phyloP scores from a whole-genome alignment of 2,888 invertebrate genomes.

The Plebejus anna region DNA sequence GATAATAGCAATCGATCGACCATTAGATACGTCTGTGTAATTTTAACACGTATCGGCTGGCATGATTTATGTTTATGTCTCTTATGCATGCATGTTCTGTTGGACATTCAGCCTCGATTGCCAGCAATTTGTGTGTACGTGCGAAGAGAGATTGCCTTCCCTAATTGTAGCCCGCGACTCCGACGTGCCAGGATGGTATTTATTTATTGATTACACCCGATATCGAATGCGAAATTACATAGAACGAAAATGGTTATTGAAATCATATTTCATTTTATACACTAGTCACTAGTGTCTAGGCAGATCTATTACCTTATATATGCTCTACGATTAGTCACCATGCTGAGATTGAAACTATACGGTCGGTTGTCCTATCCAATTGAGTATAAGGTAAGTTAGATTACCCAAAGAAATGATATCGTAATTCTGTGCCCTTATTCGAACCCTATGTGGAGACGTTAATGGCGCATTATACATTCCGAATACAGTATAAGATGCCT shows the following conservation, averaged over 20 bases:
- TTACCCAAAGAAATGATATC: slow-evolving; percentile 15
- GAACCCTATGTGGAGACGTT: background rate
- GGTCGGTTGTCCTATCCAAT: background rate
- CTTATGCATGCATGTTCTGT: slow-evolving; percentile 18
- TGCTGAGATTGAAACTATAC: background rate
- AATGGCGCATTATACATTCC: slow-evolving; percentile 18
- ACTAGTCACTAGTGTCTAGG: background rate
- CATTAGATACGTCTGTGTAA: slow-evolving; percentile 20
- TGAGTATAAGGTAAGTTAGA: background rate
- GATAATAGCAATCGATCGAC: slow-evolving; percentile 12
- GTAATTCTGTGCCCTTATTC: slow-evolving; percentile 18
- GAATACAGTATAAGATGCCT: background rate
- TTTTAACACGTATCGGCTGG: slow-evolving; percentile 24
- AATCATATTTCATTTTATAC: background rate
- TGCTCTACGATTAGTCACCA: background rate
- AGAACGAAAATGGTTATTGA: background rate
- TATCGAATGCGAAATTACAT: slow-evolving; percentile 17
- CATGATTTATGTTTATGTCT: slow-evolving; percentile 26
- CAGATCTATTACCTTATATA: background rate
- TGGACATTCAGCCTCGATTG: slow-evolving; percentile 43
- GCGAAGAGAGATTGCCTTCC: slow-evolving; percentile 64
- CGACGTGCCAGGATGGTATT: slow-evolving; percentile 37
- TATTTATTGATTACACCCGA: slow-evolving; percentile 30
- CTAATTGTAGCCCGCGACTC: slow-evolving; percentile 53
- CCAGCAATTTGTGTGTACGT: slow-evolving; percentile 73